Base-by-base conservation (phyloP, 2,888 invertebrate species). In the Margaritifera margaritifera region DNA sequence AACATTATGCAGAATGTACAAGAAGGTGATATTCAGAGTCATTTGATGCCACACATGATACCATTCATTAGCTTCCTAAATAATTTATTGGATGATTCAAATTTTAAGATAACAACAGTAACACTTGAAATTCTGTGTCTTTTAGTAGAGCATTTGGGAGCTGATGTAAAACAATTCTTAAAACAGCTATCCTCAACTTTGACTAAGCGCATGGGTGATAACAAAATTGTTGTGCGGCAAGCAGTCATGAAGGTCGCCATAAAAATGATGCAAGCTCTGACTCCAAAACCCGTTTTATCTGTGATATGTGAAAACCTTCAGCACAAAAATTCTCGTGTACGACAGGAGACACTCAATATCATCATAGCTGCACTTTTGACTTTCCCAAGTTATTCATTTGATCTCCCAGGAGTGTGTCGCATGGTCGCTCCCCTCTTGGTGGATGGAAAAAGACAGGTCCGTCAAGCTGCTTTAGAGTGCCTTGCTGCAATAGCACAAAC, bases 391-490 rank as follows among this genome's bases (percentile, higher is more conserved):
- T 93, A 93, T 63, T 94, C 94, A 80, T 93, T 94, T 84, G 93
- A 94, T 80, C 84, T 92, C 75, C 83, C 87, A 6, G 81, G 82
- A 15, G 84, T 91, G 86, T 92, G 88, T 80, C 87, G 90, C 74
- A 83, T 88, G 69, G 88, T 92, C 25, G 90, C 90, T 64, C 91
- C 90, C 51, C 84, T 90, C 58, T 84, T 92, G 58, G 88, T 89
- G 61, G 93, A 93, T 85, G 93, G 92, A 79, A 95, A 94, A 82
- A 92, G 93, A 87, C 93, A 93, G 82, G 96, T 94, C 75, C 93
- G 93, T 84, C 96, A 93, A 90, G 96, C 92, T 74, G 94, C 92
- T 68, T 92, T 96, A 66, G 96, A 96, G 88, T 93, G 94, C 52
- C 90, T 95, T 61, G 94, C 96, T 0, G 93, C 94, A 31, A 89